phyloP scores from a whole-genome alignment of 92 coral and sea anemone genomes.

The Zoanthus solanderi region DNA sequence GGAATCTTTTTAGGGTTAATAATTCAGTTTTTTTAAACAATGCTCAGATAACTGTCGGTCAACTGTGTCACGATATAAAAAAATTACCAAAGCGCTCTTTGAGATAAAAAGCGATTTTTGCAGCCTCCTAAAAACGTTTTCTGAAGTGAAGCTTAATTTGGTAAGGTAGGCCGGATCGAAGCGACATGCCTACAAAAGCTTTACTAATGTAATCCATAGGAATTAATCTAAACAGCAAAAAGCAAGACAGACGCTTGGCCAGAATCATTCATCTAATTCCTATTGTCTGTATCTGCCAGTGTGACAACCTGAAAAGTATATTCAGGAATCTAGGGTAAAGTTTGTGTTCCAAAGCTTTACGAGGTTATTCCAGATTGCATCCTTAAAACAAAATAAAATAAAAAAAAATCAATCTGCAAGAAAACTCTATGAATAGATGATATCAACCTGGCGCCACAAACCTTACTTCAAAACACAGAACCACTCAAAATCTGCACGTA shows the following conservation, averaged over 20 bases:
- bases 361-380: background rate
- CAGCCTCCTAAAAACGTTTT: too few relatives aligned
- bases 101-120: background rate
- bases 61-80: background rate
- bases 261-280: constrained; percentile 16
- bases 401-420: background rate
- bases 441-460: background rate
- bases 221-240: background rate
- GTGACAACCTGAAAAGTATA: constrained; percentile 24
- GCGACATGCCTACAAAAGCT: background rate
- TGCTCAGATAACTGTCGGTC: background rate
- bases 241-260: constrained; percentile 1
- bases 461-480: constrained; percentile 18
- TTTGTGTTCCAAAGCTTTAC: constrained; percentile 25
- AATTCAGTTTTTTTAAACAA: background rate
- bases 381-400: background rate
- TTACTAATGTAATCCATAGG: background rate
- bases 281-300: constrained; percentile 12
- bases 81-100: background rate
- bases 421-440: background rate
- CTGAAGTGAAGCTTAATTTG: background rate
- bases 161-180: background rate
- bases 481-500: background rate
- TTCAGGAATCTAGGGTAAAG: background rate
- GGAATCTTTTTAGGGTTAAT: background rate